Base-by-base conservation (phyloP, 2,888 invertebrate genomes). In the Pyrocoelia pectoralis region DNA sequence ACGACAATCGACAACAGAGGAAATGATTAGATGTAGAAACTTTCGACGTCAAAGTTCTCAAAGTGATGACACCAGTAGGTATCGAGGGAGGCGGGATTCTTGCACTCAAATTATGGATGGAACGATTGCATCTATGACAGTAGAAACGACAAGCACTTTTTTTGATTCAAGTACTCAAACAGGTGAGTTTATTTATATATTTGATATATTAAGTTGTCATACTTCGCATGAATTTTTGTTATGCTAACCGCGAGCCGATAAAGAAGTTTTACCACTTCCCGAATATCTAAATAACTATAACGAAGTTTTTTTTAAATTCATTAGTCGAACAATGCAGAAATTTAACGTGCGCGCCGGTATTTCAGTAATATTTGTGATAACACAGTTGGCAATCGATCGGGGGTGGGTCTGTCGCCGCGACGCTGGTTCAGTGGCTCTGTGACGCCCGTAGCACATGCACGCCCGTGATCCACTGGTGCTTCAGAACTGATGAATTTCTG, bases 111-210 rank as follows among this genome's bases (percentile, higher is more conserved):
- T 95, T 75, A 89, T 93, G 56, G 95, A 95, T 76, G 95, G 95
- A 12, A 95, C 95, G 18, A 89, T 95, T 69, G 94, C 92, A 24
- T 92, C 94, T 33, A 95, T 95, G 95, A 94, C 94, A 0, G 94
- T 95, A 18, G 95, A 95, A 81, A 95, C 95, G 1, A 93, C 94
- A 2, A 94, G 94, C 81, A 94, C 94, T 0, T 94, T 94, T 81
- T 95, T 94, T 79, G 95, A 95, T 82, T 94, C 93, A 70, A 94
- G 94, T 80, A 95, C 95, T 18, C 95, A 95, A 83, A 95, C 95
- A 79, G 95, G 95, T 94, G 77, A 90, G 91, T 46, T 41, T 40
- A 51, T 10, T 18, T 55, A 6, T 24, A 24, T 6, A 5, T 24
- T 24, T 6, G 24, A 3, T 12, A n/a, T 18, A 24, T 54, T 38